These are phyloP conservation scores for Scaptomyza caliginosa DNA, from an alignment of 2,888 invertebrate species.

Conservation along the genomic window DNA sequence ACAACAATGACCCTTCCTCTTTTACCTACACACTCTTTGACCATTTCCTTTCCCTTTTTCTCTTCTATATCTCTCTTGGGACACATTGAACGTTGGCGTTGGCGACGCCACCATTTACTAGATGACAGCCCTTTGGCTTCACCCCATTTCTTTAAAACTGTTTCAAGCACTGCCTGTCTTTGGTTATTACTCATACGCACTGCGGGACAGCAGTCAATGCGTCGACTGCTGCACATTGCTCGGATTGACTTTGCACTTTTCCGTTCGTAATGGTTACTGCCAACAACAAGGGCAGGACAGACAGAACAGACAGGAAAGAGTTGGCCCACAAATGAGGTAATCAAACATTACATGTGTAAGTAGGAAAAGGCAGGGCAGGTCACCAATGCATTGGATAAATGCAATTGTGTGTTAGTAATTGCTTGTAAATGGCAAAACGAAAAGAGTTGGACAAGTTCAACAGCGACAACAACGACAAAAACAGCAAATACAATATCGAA, in stretches of 20 bases:
- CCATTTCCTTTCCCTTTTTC: neutral
- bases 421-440: conserved; percentile 39
- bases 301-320: neutral
- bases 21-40: neutral
- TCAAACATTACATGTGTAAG: conserved; percentile 49
- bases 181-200: conserved; percentile 76
- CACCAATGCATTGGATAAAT: conserved; percentile 39
- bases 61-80: neutral
- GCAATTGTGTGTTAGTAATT: conserved; percentile 62
- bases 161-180: conserved; percentile 21
- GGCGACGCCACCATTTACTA: conserved; percentile 49
- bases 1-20: conserved; percentile 9
- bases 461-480: no score
- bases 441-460: conserved; percentile 14
- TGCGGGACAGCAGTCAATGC: conserved; percentile 60
- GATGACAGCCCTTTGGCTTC: conserved; percentile 47
- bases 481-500: conserved; percentile 45
- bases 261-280: conserved; percentile 46
- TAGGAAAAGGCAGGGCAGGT: neutral
- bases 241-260: conserved; percentile 52
- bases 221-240: conserved; percentile 43
- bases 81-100: conserved; percentile 52
- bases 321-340: conserved; percentile 64
- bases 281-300: conserved; percentile 3
- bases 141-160: neutral